These are phyloP conservation scores for Brachionus asplanchnoidis DNA, from an alignment of 1,140 invertebrate species.

Conservation along the genomic window DNA sequence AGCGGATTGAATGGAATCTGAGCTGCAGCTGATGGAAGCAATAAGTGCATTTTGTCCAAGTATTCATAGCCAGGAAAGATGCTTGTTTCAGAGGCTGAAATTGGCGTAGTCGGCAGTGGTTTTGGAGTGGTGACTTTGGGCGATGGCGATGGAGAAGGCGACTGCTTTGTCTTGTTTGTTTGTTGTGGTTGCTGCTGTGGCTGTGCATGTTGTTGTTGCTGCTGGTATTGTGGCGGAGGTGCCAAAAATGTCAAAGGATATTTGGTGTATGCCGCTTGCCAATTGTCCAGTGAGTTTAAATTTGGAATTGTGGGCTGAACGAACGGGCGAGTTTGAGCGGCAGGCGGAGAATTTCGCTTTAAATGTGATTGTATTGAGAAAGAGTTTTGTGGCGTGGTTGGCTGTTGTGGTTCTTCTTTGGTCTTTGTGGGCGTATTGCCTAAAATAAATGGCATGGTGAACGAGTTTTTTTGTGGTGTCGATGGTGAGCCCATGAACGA, in stretches of 20 bases:
- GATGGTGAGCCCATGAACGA: not conserved
- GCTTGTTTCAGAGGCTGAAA: not conserved
- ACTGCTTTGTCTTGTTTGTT: not conserved
- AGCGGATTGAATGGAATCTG: not conserved
- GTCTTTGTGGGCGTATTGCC: not conserved
- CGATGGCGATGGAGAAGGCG: constrained; percentile 16
- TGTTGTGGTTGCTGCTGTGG: not conserved
- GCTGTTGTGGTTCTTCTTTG: not conserved
- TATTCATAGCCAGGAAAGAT: not conserved
- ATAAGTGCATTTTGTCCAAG: constrained; percentile 9
- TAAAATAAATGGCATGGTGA: constrained; percentile 20
- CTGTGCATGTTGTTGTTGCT: not conserved
- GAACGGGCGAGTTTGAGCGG: not conserved
- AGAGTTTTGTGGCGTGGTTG: not conserved
- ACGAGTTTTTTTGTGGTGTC: constrained; percentile 23
- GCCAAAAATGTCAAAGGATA: constrained; percentile 24
- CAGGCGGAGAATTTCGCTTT: not conserved
- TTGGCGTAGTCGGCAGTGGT: not conserved
- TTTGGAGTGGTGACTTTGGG: constrained; percentile 7
- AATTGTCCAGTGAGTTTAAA: constrained; percentile 25
- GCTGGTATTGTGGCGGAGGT: not conserved
- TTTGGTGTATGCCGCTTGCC: constrained; percentile 33
- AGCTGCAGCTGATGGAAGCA: not conserved
- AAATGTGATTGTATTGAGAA: constrained; percentile 16
- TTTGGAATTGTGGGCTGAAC: not conserved